Percentiles rank a stretch among this genome's conserved stretches.
Evolutionary conservation across 2,113 vertebrate genomes (phyloP).

Genomic region (Megaceryle maxima): DNA sequence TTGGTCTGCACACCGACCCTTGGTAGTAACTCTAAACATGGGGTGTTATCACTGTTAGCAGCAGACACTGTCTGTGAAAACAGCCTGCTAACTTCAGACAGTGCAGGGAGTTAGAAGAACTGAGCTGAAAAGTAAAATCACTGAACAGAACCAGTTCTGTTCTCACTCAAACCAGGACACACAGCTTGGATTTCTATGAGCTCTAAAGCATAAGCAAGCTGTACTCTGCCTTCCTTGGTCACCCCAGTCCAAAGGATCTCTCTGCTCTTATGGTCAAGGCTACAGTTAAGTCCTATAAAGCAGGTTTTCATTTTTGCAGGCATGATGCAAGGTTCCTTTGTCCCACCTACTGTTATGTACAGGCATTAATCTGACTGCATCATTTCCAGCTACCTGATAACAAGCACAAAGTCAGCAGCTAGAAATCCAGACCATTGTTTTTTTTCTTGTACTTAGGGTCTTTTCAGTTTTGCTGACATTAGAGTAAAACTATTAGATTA

Average conservation of each 20-base stretch:
- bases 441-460: background rate
- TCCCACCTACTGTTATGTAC: background rate
- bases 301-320: background rate
- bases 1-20: too few relatives aligned
- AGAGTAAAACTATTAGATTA: background rate
- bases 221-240: background rate
- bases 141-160: too few relatives aligned
- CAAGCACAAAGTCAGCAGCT: background rate
- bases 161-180: too few relatives aligned
- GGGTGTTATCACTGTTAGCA: too few relatives aligned
- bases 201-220: background rate
- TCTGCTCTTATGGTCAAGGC: background rate
- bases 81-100: too few relatives aligned
- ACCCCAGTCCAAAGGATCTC: background rate
- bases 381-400: background rate
- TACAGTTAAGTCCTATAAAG: background rate
- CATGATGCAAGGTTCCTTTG: background rate
- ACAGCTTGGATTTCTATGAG: background rate
- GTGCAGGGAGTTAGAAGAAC: too few relatives aligned
- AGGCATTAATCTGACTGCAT: background rate
- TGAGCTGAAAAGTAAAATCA: too few relatives aligned
- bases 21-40: too few relatives aligned
- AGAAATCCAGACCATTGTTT: background rate
- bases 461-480: background rate
- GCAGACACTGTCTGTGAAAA: too few relatives aligned